Evolutionary conservation across 1,140 invertebrate genomes (phyloP).

Genomic region (Drosophila lacertosa): DNA sequence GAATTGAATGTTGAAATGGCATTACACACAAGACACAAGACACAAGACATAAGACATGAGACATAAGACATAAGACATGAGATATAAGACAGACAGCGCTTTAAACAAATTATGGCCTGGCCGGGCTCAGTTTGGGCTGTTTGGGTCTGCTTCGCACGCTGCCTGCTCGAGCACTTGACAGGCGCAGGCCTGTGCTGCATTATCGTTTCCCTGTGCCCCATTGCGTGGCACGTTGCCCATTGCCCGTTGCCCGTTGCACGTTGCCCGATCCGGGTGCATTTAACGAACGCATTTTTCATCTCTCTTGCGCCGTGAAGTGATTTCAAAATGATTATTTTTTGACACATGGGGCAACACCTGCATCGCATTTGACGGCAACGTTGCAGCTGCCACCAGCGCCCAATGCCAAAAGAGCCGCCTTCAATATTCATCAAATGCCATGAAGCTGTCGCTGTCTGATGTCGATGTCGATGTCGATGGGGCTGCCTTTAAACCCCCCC

Average conservation of each 20-base stretch:
- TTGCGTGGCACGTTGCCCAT: constrained; percentile 5
- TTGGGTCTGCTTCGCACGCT: constrained; percentile 12
- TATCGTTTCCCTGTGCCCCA: constrained; percentile 6
- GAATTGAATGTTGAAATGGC: constrained; percentile 70
- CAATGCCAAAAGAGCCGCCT: constrained; percentile 33
- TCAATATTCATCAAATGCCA: constrained; percentile 47
- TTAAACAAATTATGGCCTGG: constrained; percentile 30
- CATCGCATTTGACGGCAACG: constrained; percentile 55
- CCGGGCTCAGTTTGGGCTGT: neutral
- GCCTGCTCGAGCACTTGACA: constrained; percentile 54
- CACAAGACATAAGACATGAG: too few species aligned
- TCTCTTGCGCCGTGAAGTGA: constrained; percentile 63
- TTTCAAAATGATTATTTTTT: constrained; percentile 81
- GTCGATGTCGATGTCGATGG: constrained; percentile 34
- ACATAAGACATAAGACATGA: too few species aligned
- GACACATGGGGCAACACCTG: constrained; percentile 79
- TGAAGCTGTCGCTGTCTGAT: constrained; percentile 21
- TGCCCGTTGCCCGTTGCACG: too few species aligned
- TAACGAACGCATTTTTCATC: constrained; percentile 72
- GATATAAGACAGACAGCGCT: constrained; percentile 57
- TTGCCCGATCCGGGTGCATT: constrained; percentile 44
- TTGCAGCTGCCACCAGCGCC: constrained; percentile 61
- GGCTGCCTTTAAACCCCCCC: too few species aligned
- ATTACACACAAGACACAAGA: constrained; percentile 57
- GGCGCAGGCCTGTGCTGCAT: constrained; percentile 28